Evolutionary conservation across 2,113 vertebrate genomes (phyloP).

Genomic region (Tragelaphus strepsiceros): DNA sequence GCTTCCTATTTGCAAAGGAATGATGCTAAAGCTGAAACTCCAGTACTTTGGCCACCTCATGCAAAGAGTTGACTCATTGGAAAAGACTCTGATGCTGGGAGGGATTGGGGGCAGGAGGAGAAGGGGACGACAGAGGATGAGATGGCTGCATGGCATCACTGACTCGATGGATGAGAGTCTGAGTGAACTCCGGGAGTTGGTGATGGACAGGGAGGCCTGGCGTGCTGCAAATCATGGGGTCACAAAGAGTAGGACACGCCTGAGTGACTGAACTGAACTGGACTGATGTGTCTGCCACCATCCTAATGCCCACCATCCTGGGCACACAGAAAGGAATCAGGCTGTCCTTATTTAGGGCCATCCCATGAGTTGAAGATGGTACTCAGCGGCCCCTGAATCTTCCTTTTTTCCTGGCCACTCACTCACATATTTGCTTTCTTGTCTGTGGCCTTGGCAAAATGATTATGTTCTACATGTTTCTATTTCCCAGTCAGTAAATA

Average conservation of each 20-base stretch:
- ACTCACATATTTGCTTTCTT: neutral
- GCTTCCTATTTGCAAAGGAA: neutral
- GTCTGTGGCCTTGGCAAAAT: neutral
- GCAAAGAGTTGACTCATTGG: too few relatives aligned
- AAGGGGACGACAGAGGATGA: too few relatives aligned
- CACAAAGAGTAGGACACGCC: fast-evolving
- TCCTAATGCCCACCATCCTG: neutral
- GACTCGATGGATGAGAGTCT: fast-evolving
- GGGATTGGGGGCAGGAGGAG: too few relatives aligned
- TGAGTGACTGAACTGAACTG: too few relatives aligned
- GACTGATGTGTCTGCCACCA: neutral
- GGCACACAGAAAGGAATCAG: neutral
- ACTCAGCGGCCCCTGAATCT: neutral
- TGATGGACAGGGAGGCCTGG: too few relatives aligned
- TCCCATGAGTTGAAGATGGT: neutral
- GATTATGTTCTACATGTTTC: neutral
- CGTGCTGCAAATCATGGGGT: too few relatives aligned
- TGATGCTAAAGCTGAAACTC: too few relatives aligned
- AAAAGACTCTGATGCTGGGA: too few relatives aligned
- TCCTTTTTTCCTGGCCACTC: neutral
- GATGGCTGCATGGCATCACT: too few relatives aligned
- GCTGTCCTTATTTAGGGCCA: fast-evolving
- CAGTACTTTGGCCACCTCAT: too few relatives aligned
- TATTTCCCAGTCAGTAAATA: neutral
- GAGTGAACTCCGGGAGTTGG: too few relatives aligned